These are phyloP conservation scores for Adineta ricciae DNA, from an alignment of 2,888 invertebrate species.

Conservation along the genomic window DNA sequence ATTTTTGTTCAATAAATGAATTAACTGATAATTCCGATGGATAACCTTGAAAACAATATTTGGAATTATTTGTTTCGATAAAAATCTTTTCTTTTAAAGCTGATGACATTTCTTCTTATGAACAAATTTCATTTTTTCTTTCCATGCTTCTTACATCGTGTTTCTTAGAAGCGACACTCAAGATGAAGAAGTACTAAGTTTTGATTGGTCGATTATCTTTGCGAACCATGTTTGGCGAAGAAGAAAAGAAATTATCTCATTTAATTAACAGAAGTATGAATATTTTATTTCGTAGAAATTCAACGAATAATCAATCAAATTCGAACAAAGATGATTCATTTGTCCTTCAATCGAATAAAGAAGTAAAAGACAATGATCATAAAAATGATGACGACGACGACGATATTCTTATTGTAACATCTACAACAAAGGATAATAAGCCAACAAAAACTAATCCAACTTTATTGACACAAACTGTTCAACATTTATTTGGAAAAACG, in stretches of 20 bases:
- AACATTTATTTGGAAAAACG: neutral
- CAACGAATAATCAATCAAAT: neutral
- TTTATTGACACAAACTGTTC: neutral
- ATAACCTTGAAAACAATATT: constrained; percentile 42
- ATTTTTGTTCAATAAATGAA: constrained; percentile 38
- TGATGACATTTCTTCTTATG: neutral
- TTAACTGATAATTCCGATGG: constrained; percentile 47
- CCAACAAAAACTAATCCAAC: neutral
- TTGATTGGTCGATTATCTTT: neutral
- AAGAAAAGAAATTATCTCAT: too few species aligned
- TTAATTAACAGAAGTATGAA: neutral
- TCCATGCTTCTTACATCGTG: neutral
- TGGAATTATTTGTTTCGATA: constrained; percentile 34
- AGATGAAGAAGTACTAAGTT: neutral
- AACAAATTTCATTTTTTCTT: neutral
- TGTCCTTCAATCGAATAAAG: neutral
- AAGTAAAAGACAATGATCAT: neutral
- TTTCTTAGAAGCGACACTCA: neutral
- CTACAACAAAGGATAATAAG: neutral
- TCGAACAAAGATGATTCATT: neutral
- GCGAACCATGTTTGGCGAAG: too few species aligned
- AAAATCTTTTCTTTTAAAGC: neutral
- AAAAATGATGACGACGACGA: neutral
- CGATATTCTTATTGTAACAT: neutral
- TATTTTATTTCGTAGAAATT: neutral